Evolutionary conservation across 1,140 invertebrate genomes (phyloP).

Genomic region (Macrotrachela quadricornifera): DNA sequence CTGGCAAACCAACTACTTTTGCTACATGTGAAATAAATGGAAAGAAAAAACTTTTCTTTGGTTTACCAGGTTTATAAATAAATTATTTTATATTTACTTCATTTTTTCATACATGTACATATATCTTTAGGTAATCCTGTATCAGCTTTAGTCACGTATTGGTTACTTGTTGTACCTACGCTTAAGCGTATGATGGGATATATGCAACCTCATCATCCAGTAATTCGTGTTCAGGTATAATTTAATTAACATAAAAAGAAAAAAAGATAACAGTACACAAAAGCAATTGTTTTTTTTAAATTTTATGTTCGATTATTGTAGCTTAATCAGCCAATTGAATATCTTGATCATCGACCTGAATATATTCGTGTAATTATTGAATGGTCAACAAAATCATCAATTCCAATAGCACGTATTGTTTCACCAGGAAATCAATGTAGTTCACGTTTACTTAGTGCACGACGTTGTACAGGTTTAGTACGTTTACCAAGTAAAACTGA

Average conservation of each 20-base stretch:
- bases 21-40: conserved; percentile 46
- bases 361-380: conserved; percentile 46
- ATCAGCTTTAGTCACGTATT: conserved; percentile 60
- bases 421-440: conserved; percentile 49
- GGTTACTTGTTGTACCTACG: conserved; percentile 59
- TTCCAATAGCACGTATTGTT: conserved; percentile 3
- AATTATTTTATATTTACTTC: too few species aligned
- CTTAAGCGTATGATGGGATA: conserved; percentile 40
- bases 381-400: conserved; percentile 19
- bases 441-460: conserved; percentile 47
- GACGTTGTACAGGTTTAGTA: too few species aligned
- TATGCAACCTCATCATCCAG: conserved; percentile 30
- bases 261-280: not conserved
- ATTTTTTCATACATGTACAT: too few species aligned
- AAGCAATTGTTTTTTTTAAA: conserved; percentile 16
- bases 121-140: conserved; percentile 59
- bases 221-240: conserved; percentile 25
- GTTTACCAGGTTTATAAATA: conserved; percentile 47
- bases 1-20: conserved; percentile 84
- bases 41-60: conserved; percentile 56
- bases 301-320: conserved; percentile 27
- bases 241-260: not conserved
- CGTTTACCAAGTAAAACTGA: too few species aligned
- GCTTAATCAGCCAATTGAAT: conserved; percentile 34
- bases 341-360: conserved; percentile 55